These are phyloP conservation scores for Calameuta pallipes DNA, from an alignment of 2,888 invertebrate species.

Conservation along the genomic window DNA sequence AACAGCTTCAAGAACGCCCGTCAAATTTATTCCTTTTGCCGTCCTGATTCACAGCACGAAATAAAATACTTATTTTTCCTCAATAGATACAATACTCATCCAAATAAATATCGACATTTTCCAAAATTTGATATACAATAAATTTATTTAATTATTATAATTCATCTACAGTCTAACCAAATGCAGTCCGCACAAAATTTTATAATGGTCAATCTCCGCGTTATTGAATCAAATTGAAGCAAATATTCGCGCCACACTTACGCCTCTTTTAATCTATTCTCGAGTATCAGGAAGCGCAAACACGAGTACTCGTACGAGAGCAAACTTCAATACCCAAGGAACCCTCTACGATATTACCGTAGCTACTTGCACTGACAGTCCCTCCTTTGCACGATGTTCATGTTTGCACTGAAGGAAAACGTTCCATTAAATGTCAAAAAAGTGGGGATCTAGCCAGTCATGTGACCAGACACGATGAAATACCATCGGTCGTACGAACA, in stretches of 20 bases:
- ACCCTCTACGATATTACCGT: background rate
- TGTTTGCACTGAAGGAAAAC: background rate
- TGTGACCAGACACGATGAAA: background rate
- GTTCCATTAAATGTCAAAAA: background rate
- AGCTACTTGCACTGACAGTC: background rate
- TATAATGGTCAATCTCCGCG: background rate
- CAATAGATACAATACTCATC: background rate
- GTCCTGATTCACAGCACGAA: background rate
- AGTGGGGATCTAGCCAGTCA: background rate
- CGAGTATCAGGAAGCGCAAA: background rate
- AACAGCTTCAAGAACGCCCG: background rate
- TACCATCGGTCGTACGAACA: background rate
- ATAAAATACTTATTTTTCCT: background rate
- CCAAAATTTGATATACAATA: background rate
- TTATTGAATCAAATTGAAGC: background rate
- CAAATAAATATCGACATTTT: background rate
- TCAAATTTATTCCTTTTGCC: background rate
- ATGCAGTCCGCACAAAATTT: background rate
- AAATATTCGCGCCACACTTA: background rate
- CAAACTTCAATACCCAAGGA: background rate
- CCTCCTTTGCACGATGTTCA: background rate
- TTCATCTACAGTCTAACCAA: background rate
- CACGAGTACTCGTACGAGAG: background rate
- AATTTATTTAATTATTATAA: background rate
- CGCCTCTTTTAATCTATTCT: background rate